Evolutionary conservation across 92 coral and sea anemone species (phyloP), one percentile per base, ranked within the genome.

Genomic region (Epizoanthus illoricatus): DNA sequence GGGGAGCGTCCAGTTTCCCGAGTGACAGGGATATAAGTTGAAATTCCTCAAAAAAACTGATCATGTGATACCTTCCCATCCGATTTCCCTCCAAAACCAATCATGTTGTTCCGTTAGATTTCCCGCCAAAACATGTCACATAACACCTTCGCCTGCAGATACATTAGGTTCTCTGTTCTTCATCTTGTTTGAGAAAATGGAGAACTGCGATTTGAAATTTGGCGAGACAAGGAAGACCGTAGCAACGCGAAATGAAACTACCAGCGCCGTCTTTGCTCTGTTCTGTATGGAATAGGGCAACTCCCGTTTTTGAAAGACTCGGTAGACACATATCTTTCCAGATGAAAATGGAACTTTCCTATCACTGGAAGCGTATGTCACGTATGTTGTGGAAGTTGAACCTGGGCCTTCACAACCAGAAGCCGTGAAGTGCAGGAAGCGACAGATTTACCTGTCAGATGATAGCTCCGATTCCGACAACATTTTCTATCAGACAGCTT

Each of bases 141-240:
- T 62, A 24, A 62, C 19, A n/a, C 3, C 67, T 62, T 62, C 75
- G 19, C 49, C 4, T 45, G 0, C 49, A 70, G 0, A 2, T 45
- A 12, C 23, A 0, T n/a, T n/a, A n/a, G n/a, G n/a, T n/a, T n/a
- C n/a, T n/a, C n/a, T n/a, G n/a, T n/a, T n/a, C n/a, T n/a, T n/a
- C n/a, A n/a, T n/a, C n/a, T n/a, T n/a, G n/a, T n/a, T 28, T 28
- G 36, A 28, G 36, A 76, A 20, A 11, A 76, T 76, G 70, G 81
- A 76, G 81, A 76, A 76, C 81, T 76, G 81, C 9, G 47, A 76
- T 5, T 10, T 60, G 40, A 76, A 56, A 65, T 58, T 3, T 33
- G 82, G 82, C 11, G 82, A 76, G 2, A n/a, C 66, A 33, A 28
- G 82, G 28, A 42, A 65, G 49, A 76, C 16, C 43, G 63, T 76